Evolutionary conservation across 2,113 vertebrate species (phyloP).

Genomic region (Antennarius striatus): DNA sequence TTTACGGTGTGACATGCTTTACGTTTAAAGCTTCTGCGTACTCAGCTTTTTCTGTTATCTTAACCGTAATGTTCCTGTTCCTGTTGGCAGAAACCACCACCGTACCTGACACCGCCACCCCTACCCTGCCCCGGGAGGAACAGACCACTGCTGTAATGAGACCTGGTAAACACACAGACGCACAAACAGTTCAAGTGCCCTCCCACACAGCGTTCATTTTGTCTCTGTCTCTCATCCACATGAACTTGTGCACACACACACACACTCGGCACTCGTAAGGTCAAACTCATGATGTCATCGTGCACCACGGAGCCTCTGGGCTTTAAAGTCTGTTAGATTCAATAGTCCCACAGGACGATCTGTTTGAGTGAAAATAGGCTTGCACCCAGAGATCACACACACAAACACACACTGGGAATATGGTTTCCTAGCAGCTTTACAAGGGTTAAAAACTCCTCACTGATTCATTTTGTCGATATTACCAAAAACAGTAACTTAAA

Average conservation of each 20-base stretch:
- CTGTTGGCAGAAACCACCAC: constrained; percentile 84
- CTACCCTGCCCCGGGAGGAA: constrained; percentile 85
- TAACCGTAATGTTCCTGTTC: background rate
- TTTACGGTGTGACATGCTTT: background rate
- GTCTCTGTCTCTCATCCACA: background rate
- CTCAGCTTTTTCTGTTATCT: background rate
- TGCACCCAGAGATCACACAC: constrained; percentile 42
- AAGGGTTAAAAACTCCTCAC: background rate
- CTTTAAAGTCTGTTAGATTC: constrained; percentile 63
- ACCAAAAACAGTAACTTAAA: no score
- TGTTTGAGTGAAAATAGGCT: constrained; percentile 63
- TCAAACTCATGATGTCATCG: constrained; percentile 68
- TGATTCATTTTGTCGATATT: no score
- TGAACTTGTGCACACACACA: constrained; percentile 11
- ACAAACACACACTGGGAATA: constrained; percentile 28
- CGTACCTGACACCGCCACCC: constrained; percentile 84
- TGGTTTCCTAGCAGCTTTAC: constrained; percentile 17
- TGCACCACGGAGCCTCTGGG: constrained; percentile 45
- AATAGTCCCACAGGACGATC: constrained; percentile 61
- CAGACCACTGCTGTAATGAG: constrained; percentile 84
- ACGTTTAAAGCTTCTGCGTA: background rate
- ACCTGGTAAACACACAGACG: constrained; percentile 48
- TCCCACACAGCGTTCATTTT: background rate
- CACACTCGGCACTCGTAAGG: constrained; percentile 47
- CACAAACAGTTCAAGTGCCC: background rate